Percentiles rank a stretch among this genome's conserved stretches.
Conservation (phyloP, 2,797 vertebrate species). For the Argya squamiceps region DNA sequence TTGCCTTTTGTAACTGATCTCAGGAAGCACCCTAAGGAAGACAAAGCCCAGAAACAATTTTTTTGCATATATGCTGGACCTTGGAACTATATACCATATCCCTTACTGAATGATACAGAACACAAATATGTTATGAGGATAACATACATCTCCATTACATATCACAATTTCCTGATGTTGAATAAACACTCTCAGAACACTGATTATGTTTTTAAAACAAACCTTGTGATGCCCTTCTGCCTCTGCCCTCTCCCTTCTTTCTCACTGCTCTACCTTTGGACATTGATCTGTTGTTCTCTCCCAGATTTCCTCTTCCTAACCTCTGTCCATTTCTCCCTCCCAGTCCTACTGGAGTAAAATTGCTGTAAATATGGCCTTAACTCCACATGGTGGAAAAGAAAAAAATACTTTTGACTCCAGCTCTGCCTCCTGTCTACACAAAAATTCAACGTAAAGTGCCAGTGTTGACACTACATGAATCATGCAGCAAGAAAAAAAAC, state of each 20-base stretch:
- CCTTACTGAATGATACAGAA: not conserved
- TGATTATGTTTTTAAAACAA: not conserved
- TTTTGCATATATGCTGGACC: not conserved
- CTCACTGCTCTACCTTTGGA: not conserved
- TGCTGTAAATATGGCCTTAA: not conserved
- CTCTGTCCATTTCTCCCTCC: not conserved
- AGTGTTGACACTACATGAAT: not conserved
- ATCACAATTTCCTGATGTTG: not conserved
- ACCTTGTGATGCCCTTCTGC: not conserved
- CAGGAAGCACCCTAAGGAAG: not conserved
- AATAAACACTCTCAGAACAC: not conserved
- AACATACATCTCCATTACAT: not conserved
- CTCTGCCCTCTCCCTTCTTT: not conserved
- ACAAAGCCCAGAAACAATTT: not conserved
- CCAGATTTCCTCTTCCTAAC: not conserved
- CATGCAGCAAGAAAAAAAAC: not conserved
- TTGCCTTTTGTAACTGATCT: not conserved
- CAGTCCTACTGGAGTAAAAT: not conserved
- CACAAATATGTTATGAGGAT: not conserved
- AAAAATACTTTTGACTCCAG: not conserved
- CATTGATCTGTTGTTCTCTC: accelerated
- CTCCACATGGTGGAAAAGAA: not conserved
- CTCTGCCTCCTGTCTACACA: not conserved
- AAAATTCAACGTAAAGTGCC: not conserved
- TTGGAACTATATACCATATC: not conserved